A percentile compares a stretch with the other conserved stretches of the same genome.
Conservation (phyloP, 2,888 invertebrate species). For the Eupithecia exiguata region DNA sequence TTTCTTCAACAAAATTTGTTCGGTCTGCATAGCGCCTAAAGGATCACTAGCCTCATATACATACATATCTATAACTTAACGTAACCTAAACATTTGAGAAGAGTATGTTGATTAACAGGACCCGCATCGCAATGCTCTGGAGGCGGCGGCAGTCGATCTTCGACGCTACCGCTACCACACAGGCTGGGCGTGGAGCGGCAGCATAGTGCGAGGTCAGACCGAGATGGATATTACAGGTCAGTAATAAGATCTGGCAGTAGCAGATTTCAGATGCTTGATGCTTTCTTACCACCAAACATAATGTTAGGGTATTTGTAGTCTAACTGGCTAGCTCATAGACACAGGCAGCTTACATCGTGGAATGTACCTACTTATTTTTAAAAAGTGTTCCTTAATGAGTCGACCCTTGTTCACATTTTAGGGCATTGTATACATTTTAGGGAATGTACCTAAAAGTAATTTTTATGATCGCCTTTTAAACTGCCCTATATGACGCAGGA, state of each 20-base stretch:
- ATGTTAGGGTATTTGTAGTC: too few relatives aligned
- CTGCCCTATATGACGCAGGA: too few relatives aligned
- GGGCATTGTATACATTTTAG: too few relatives aligned
- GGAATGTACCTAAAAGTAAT: too few relatives aligned
- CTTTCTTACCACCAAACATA: background rate
- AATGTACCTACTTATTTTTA: too few relatives aligned
- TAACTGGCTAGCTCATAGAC: background rate
- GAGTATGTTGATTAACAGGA: slow-evolving; percentile 72
- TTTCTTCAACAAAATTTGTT: too few relatives aligned
- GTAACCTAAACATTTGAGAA: background rate
- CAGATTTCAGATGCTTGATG: background rate
- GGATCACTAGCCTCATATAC: background rate
- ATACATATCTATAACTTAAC: background rate
- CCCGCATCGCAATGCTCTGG: slow-evolving; percentile 83
- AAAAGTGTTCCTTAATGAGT: too few relatives aligned
- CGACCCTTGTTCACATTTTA: too few relatives aligned
- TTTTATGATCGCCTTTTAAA: too few relatives aligned
- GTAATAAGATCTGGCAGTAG: background rate
- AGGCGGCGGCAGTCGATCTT: slow-evolving; percentile 88
- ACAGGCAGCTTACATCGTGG: too few relatives aligned
- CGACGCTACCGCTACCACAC: slow-evolving; percentile 92
- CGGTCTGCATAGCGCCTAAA: background rate
- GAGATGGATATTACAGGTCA: slow-evolving; percentile 92
- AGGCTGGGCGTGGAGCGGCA: slow-evolving; percentile 86
- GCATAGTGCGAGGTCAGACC: slow-evolving; percentile 84